Base-by-base conservation (phyloP, 2,888 invertebrate genomes). In the Eulithis testata region DNA sequence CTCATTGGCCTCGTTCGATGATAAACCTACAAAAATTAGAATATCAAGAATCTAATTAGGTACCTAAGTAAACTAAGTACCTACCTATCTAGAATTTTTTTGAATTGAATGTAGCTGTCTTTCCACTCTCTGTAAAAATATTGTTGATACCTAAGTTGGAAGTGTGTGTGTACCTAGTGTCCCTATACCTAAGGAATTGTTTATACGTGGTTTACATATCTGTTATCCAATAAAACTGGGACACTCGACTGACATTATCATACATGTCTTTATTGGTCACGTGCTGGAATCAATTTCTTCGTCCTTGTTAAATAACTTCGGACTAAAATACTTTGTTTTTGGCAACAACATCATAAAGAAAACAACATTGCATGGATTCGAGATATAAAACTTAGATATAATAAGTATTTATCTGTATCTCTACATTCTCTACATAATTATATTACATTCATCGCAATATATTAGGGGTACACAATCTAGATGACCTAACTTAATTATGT, bases 241-340 rank as follows among this genome's bases (percentile, higher is more conserved):
- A 8, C 68, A 63, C 44, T 47, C 14, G 37, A 45, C 27, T 61
- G 55, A 49, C 47, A 59, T 63, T 60, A 47, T 31, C 14, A 50
- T 50, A 14, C 52, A 11, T 7, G 50, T 21, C 21, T 43, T 58
- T 51, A 50, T 54, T 67, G 55, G 55, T 65, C 68, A 68, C 59
- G 55, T 57, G 64, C 63, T 50, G 5, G 37, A 37, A 65, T 71
- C 63, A 70, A 68, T 73, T 57, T 58, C 60, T 37, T 64, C 71
- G 79, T 76, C 77, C 78, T 79, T 73, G 72, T 60, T 66, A 72
- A 74, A 69, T 58, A 76, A 80, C 73, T 66, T 40, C 31, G 60
- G 56, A 76, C 80, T 85, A 84, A 78, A 84, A 78, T 76, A 82
- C 80, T 83, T 84, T 76, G 72, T 72, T 76, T 77, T 84, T 85